These are phyloP conservation scores for Augochlora pura DNA, from an alignment of 1,140 invertebrate species.

Conservation along the genomic window DNA sequence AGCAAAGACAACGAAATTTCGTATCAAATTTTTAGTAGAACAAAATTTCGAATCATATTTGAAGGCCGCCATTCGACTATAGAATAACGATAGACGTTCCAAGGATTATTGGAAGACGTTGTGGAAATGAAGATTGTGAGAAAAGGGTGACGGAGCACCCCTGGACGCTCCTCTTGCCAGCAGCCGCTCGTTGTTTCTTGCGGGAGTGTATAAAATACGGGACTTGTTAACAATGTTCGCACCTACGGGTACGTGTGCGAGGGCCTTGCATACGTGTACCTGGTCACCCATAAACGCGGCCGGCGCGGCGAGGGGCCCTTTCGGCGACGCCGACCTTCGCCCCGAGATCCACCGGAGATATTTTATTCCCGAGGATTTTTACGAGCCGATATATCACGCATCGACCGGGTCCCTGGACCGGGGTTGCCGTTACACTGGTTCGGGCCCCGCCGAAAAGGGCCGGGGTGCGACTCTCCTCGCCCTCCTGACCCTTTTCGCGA, in stretches of 20 bases:
- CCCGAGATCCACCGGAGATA: constrained; percentile 77
- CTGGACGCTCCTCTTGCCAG: constrained; percentile 45
- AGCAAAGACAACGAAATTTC: too few species aligned
- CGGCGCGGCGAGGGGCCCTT: constrained; percentile 64
- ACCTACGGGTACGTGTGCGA: constrained; percentile 68
- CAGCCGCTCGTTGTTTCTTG: constrained; percentile 59
- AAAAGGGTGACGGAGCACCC: constrained; percentile 47
- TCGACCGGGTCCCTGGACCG: constrained; percentile 67
- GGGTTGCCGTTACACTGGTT: constrained; percentile 68
- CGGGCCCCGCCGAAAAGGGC: constrained; percentile 60
- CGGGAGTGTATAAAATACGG: constrained; percentile 76
- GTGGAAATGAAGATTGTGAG: too few species aligned
- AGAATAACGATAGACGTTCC: too few species aligned
- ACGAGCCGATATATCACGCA: constrained; percentile 80
- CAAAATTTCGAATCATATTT: too few species aligned
- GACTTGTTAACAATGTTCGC: constrained; percentile 81
- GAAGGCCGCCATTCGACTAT: too few species aligned
- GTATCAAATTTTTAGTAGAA: too few species aligned
- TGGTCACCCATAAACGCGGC: constrained; percentile 62
- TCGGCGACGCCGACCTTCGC: constrained; percentile 78
- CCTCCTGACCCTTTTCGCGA: constrained; percentile 16
- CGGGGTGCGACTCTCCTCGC: constrained; percentile 43
- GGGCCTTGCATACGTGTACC: constrained; percentile 51
- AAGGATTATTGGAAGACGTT: too few species aligned
- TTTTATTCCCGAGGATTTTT: constrained; percentile 79